Evolutionary conservation across 1,140 invertebrate genomes (phyloP).

Genomic region (Leptinotarsa lineolata): DNA sequence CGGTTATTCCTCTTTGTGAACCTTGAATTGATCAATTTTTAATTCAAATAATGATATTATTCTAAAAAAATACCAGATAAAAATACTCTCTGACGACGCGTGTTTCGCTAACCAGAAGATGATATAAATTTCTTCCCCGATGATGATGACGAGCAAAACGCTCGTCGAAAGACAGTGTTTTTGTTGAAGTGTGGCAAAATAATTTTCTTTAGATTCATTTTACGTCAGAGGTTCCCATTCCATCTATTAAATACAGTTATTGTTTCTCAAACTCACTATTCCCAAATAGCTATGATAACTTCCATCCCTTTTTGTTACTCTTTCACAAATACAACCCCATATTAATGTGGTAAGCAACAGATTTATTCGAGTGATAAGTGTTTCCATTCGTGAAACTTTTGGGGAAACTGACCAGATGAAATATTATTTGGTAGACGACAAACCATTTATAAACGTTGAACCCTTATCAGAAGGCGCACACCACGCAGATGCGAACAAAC

Average conservation of each 20-base stretch:
- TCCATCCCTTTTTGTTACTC: neutral
- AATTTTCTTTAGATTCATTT: neutral
- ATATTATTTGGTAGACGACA: conserved; percentile 1
- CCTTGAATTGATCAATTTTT: too few relatives aligned
- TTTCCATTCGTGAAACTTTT: conserved; percentile 1
- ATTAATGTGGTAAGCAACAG: neutral
- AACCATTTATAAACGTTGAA: conserved; percentile 6
- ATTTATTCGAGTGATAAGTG: conserved; percentile 8
- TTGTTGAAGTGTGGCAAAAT: neutral
- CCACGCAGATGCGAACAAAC: neutral
- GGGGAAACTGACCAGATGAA: conserved; percentile 2
- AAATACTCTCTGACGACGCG: too few relatives aligned
- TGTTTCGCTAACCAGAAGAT: too few relatives aligned
- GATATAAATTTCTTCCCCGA: too few relatives aligned
- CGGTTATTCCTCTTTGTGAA: too few relatives aligned
- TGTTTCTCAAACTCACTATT: neutral
- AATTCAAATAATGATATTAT: too few relatives aligned
- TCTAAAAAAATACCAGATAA: too few relatives aligned
- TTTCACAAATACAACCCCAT: neutral
- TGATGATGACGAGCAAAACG: too few relatives aligned
- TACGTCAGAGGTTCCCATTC: neutral
- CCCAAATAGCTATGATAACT: neutral
- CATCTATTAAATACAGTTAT: neutral
- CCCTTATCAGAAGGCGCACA: neutral
- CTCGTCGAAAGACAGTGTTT: too few relatives aligned